Conservation (phyloP, 2,888 invertebrate genomes). For the Pristionchus entomophagus region DNA sequence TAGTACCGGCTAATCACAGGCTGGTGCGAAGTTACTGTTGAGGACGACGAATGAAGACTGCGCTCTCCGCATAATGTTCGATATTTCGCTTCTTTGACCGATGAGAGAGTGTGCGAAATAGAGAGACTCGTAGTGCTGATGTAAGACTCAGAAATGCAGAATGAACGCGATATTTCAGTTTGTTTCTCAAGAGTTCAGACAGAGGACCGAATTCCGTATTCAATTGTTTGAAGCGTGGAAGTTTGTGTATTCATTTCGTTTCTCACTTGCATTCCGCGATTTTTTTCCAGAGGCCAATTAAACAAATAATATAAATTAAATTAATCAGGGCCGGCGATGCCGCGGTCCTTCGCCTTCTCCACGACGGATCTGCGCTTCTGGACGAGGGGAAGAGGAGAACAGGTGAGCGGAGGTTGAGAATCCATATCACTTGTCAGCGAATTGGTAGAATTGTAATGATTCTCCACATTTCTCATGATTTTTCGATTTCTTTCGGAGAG, state of each 20-base stretch:
- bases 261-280: too few relatives aligned
- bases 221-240: too few relatives aligned
- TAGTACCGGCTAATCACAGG: neutral
- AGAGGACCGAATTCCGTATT: too few relatives aligned
- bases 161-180: neutral
- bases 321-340: neutral
- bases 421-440: neutral
- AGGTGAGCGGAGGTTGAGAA: neutral
- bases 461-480: too few relatives aligned
- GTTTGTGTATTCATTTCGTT: neutral
- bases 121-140: neutral
- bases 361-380: constrained; percentile 48
- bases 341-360: constrained; percentile 45
- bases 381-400: neutral
- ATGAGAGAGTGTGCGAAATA: neutral
- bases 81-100: too few relatives aligned
- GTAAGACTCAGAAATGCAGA: neutral
- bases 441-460: neutral
- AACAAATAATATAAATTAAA: neutral
- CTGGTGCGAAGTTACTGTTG: too few relatives aligned
- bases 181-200: neutral
- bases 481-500: too few relatives aligned
- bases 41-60: too few relatives aligned
- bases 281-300: neutral
- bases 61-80: too few relatives aligned